Percentiles rank a stretch among this genome's conserved stretches.
These are phyloP conservation scores for Crotalus viridis DNA, from an alignment of 2,113 vertebrate genomes.

Conservation along the genomic window DNA sequence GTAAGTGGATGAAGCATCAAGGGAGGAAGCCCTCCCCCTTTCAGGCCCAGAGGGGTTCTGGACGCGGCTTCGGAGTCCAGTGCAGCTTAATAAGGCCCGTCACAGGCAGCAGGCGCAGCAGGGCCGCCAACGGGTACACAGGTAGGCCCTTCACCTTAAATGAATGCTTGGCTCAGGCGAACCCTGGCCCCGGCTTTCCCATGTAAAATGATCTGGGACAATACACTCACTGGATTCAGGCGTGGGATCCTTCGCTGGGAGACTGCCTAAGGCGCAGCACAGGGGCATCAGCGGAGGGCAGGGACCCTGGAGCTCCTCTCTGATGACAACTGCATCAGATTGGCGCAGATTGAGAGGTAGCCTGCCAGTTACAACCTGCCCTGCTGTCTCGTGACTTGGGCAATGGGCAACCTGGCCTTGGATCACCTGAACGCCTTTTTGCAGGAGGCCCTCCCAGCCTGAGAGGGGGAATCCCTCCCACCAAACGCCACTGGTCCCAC, in stretches of 20 bases:
- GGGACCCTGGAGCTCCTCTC: neutral
- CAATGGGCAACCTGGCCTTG: neutral
- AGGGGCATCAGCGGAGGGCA: neutral
- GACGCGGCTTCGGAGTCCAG: neutral
- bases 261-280: neutral
- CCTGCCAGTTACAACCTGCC: neutral
- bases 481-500: neutral
- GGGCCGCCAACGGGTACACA: neutral
- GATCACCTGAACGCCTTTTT: neutral
- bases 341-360: neutral
- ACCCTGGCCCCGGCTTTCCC: no score
- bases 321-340: no score
- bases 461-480: neutral
- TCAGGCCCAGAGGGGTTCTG: neutral
- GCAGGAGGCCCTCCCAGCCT: neutral
- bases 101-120: no score
- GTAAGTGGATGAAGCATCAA: neutral
- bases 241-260: neutral
- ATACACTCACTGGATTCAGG: rapidly evolving
- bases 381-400: neutral
- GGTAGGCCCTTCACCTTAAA: neutral
- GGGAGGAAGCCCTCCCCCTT: neutral
- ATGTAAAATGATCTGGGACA: neutral
- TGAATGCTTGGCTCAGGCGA: no score
- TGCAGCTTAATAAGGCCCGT: neutral